Evolutionary conservation across 2,888 invertebrate genomes (phyloP), one percentile per base, ranked within the genome.

Genomic region (Cotesia congregata): DNA sequence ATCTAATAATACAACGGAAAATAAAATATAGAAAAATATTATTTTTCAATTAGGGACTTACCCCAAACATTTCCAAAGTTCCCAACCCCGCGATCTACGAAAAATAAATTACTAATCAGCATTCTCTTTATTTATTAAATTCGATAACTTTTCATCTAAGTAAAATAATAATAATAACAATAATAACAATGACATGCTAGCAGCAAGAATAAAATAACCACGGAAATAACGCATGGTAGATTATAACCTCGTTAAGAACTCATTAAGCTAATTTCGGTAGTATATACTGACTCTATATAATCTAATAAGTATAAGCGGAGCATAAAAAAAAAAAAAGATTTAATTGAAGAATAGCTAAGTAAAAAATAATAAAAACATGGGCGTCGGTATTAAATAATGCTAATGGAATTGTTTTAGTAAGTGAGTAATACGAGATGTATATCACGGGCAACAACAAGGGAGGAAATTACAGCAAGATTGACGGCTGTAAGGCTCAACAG

Each of bases 1-100:
- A 50, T 50, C 50, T n/a, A 40, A 41, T 40, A 67, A 5, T 9
- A 30, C 12, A 6, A 38, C 38, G 20, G 60, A 64, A 15, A 38
- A 62, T n/a, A n/a, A 7, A 61, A 67, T 30, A 17, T 15, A 76
- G 64, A 65, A 72, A 69, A 50, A 78, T 75, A 70, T 74, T 67
- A 20, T 75, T 74, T 76, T 62, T 74, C 77, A 80, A 80, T 75
- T 76, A 77, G 79, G 77, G 81, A 83, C 82, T 83, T 83, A 83
- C 82, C 82, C 80, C 82, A 80, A 78, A 80, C 80, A 78, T 77
- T 81, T 79, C 80, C 82, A 79, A 78, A 81, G 80, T 74, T 78
- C 79, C 80, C 80, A 79, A 81, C 77, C 72, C 74, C 81, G 71
- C 75, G 77, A 80, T 81, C 82, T 83, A 80, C 78, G 82, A 73